Conservation (phyloP, 2,113 vertebrate species). For the Sturnira hondurensis region DNA sequence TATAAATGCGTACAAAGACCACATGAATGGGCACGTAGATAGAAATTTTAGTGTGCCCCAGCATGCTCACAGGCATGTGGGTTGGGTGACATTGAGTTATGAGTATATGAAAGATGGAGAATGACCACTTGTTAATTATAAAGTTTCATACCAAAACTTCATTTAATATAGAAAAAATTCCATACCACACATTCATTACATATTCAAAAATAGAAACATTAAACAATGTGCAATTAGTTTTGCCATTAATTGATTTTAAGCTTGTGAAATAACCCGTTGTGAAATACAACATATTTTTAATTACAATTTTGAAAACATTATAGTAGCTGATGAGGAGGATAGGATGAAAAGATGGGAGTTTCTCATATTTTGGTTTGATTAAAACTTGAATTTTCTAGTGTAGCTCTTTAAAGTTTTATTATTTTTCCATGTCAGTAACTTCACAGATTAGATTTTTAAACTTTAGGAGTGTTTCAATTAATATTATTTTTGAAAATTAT, state of each 20-base stretch:
- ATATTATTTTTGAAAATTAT: neutral
- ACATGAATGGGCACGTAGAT: neutral
- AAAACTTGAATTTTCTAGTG: neutral
- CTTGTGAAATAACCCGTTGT: no score
- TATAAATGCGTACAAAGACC: neutral
- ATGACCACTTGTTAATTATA: neutral
- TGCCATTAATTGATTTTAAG: slow-evolving; percentile 2
- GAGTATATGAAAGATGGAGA: neutral
- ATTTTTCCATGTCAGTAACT: neutral
- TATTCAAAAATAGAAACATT: neutral
- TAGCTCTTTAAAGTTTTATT: neutral
- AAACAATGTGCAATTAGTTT: neutral
- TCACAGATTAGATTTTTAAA: neutral
- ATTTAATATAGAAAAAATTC: neutral
- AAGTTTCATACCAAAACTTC: neutral
- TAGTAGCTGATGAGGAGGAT: neutral
- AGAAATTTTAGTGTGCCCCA: neutral
- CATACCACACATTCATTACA: neutral
- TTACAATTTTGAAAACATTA: slow-evolving; percentile 12
- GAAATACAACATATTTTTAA: neutral
- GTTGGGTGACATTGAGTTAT: neutral
- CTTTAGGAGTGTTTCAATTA: neutral
- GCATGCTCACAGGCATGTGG: neutral
- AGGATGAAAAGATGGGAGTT: neutral
- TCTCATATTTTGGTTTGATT: slow-evolving; percentile 1